These are phyloP conservation scores for Agonopterix heracliana DNA, from an alignment of 2,888 invertebrate genomes.

Conservation along the genomic window DNA sequence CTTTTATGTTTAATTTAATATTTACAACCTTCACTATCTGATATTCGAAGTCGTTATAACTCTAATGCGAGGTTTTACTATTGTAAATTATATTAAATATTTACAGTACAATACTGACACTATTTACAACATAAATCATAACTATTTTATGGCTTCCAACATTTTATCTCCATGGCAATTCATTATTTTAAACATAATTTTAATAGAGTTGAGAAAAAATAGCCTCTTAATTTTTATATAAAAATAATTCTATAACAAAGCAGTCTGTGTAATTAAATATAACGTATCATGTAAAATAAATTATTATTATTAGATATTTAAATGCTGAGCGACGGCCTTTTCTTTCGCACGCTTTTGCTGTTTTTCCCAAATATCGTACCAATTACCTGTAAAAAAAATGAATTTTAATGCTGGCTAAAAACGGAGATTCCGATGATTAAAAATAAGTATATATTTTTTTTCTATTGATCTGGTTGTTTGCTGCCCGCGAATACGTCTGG, in stretches of 20 bases:
- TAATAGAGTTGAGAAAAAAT: too few relatives aligned
- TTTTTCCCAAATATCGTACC: slow-evolving; percentile 89
- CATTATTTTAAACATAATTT: too few relatives aligned
- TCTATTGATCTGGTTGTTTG: background rate
- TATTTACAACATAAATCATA: slow-evolving; percentile 1
- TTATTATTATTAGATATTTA: slow-evolving; percentile 42
- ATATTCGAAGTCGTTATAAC: slow-evolving; percentile 19
- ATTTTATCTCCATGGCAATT: background rate
- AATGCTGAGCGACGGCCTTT: slow-evolving; percentile 86
- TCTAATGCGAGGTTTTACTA: slow-evolving; percentile 50
- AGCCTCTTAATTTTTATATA: slow-evolving; percentile 9
- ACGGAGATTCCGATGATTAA: too few relatives aligned
- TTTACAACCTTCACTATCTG: slow-evolving; percentile 35
- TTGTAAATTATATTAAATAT: background rate
- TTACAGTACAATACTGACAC: slow-evolving; percentile 1
- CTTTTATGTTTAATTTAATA: slow-evolving; percentile 22
- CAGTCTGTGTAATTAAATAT: slow-evolving; percentile 54
- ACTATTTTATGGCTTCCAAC: background rate
- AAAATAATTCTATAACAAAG: slow-evolving; percentile 25
- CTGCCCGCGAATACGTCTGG: too few relatives aligned
- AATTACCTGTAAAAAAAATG: slow-evolving; percentile 63
- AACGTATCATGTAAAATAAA: slow-evolving; percentile 15
- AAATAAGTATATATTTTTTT: too few relatives aligned
- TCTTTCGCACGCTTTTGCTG: slow-evolving; percentile 84
- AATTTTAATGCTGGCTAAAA: background rate